Evolutionary conservation across 2,797 vertebrate genomes (phyloP).

Genomic region (Parauchenoglanis ngamensis): DNA sequence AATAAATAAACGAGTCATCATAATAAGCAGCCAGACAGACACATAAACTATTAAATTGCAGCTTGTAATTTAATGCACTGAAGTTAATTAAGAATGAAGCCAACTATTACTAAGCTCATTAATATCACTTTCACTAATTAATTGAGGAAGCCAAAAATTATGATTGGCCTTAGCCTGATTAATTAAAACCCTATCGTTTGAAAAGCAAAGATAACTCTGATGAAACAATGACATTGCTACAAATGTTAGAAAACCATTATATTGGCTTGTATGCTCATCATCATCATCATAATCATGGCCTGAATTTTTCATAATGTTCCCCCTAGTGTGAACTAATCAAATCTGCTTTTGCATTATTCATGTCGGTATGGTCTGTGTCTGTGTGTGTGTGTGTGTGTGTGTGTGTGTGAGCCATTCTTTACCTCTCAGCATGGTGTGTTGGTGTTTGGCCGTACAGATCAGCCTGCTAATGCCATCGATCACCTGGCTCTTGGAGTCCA

Average conservation of each 20-base stretch:
- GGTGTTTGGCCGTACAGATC: slow-evolving; percentile 77
- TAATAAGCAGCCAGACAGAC: neutral
- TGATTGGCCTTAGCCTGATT: neutral
- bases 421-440: slow-evolving; percentile 76
- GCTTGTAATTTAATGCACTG: neutral
- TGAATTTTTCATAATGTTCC: slow-evolving; percentile 14
- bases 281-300: neutral
- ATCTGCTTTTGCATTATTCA: neutral
- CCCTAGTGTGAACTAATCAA: neutral
- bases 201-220: slow-evolving; percentile 7
- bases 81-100: neutral
- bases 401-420: slow-evolving; percentile 11
- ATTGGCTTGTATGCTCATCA: neutral
- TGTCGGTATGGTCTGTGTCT: neutral
- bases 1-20: neutral
- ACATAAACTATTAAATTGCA: neutral
- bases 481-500: slow-evolving; percentile 74
- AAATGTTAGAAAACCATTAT: neutral
- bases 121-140: neutral
- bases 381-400: neutral
- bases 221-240: neutral
- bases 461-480: slow-evolving; percentile 75
- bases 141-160: neutral
- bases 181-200: neutral
- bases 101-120: neutral